Evolutionary conservation across 2,113 vertebrate genomes (phyloP).

Genomic region (Prinia subflava): DNA sequence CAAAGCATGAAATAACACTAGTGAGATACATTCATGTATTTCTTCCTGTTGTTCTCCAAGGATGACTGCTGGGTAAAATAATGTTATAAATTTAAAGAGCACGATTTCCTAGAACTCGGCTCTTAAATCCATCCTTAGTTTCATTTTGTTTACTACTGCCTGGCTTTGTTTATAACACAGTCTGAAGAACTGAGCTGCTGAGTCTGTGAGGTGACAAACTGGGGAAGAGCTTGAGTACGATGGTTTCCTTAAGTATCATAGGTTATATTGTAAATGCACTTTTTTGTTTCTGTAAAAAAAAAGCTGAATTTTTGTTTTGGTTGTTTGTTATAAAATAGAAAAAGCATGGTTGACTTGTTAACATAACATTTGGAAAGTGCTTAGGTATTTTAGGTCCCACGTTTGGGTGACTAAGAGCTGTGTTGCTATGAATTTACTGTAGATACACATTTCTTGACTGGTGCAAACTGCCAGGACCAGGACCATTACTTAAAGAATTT

Average conservation of each 20-base stretch:
- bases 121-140: not conserved
- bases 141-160: not conserved
- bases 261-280: not conserved
- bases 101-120: not conserved
- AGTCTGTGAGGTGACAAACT: not conserved
- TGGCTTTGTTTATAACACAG: not conserved
- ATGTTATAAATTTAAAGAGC: not conserved
- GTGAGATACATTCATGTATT: not conserved
- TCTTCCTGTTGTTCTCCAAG: not conserved
- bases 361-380: accelerated
- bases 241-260: not conserved
- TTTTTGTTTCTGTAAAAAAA: not conserved
- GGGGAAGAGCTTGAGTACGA: not conserved
- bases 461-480: not conserved
- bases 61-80: not conserved
- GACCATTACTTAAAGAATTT: not conserved
- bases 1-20: not conserved
- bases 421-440: not conserved
- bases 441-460: not conserved
- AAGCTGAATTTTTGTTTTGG: not conserved
- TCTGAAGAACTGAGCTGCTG: not conserved
- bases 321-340: not conserved
- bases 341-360: not conserved
- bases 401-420: not conserved
- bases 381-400: not conserved